These are phyloP conservation scores for Drosophila kurseongensis DNA, from an alignment of 1,140 invertebrate genomes.

Conservation along the genomic window DNA sequence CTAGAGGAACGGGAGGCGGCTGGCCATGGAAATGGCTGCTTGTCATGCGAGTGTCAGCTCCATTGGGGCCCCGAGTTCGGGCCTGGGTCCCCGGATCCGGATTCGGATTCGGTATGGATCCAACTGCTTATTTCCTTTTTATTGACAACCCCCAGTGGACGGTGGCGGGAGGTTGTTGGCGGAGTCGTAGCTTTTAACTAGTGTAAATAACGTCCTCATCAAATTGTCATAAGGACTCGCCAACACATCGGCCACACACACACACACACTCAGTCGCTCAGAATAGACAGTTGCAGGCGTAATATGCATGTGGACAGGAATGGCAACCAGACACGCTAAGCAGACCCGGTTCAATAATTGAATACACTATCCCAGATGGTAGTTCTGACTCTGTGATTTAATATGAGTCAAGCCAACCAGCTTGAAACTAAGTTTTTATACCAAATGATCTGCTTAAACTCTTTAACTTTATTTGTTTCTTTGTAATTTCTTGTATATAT, in stretches of 20 bases:
- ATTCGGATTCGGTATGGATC: slow-evolving; percentile 40
- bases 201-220: slow-evolving; percentile 82
- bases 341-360: slow-evolving; percentile 12
- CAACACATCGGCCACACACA: slow-evolving; percentile 47
- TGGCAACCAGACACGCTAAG: slow-evolving; percentile 61
- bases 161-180: background rate
- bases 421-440: too few species aligned
- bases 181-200: slow-evolving; percentile 73
- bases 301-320: slow-evolving; percentile 62
- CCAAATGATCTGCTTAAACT: too few species aligned
- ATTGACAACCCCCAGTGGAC: slow-evolving; percentile 58
- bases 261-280: slow-evolving; percentile 14
- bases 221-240: slow-evolving; percentile 79
- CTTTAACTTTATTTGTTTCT: too few species aligned
- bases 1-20: slow-evolving; percentile 34
- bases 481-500: too few species aligned
- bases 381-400: background rate
- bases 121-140: slow-evolving; percentile 71
- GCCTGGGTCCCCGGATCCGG: slow-evolving; percentile 12
- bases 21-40: slow-evolving; percentile 65
- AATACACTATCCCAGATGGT: slow-evolving; percentile 28
- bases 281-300: slow-evolving; percentile 45
- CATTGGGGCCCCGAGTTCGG: slow-evolving; percentile 26
- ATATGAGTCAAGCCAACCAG: background rate
- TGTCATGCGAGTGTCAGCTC: slow-evolving; percentile 72